Evolutionary conservation across 2,888 invertebrate species (phyloP), one percentile per base, ranked within the genome.

Genomic region (Ischnura elegans): DNA sequence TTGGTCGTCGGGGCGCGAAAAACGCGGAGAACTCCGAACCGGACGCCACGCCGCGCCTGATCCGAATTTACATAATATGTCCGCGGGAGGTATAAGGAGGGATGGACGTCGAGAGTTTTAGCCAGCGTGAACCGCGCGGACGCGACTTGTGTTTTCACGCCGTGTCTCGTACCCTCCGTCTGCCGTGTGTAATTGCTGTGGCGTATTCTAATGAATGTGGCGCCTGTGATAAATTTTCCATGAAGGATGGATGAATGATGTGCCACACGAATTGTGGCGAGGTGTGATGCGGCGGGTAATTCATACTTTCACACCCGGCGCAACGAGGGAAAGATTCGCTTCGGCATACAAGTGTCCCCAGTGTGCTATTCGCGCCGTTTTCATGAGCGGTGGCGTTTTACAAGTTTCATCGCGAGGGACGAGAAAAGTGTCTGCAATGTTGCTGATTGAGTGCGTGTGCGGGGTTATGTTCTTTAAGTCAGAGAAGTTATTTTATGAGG

Each of bases 41-140:
- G 6, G 16, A 36, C 42, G 36, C 90, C 47, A 61, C 90, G 47
- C 90, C 43, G 90, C 61, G 61, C 47, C 45, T 66, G 90, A 90
- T 90, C 90, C 90, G 66, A 90, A 90, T 90, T 90, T 66, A 90
- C 90, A 90, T 90, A 90, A 90, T 90, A 61, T 66, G 42, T 61
- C 90, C 61, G 90, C 61, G 61, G 90, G 90, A 61, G 90, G 61
- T 61, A 90, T 36, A 46, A 19, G 10, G 55, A 29, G 87, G 55
- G 36, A 1, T 2, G 51, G 51, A 8, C 13, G 29, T 36, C n/a
- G 29, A n/a, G 55, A 3, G 87, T 36, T 87, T 55, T 55, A 87
- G 87, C 51, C 90, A 66, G 61, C 90, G 90, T 87, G 87, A 87
- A 87, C 90, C 76, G 25, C 36, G 43, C 61, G 21, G 21, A 43